These are phyloP conservation scores for Trematomus loennbergii DNA, from an alignment of 2,113 vertebrate genomes.

Conservation along the genomic window DNA sequence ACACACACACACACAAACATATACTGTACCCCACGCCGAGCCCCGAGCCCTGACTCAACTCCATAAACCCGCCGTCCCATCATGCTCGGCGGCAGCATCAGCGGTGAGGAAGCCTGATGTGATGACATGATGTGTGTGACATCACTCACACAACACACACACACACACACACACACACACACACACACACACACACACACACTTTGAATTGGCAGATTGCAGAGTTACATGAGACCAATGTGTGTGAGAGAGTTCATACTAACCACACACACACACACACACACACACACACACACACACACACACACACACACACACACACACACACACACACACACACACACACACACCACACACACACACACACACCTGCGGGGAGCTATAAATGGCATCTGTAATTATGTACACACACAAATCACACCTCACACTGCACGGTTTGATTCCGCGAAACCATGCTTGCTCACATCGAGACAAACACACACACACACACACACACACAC, in stretches of 20 bases:
- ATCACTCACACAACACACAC: constrained; percentile 20
- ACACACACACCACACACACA: no score
- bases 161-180: constrained; percentile 46
- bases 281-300: no score
- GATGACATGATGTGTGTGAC: constrained; percentile 67
- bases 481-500: no score
- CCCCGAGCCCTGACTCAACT: constrained; percentile 63
- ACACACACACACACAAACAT: constrained; percentile 10
- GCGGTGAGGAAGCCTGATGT: constrained; percentile 17
- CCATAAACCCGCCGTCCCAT: constrained; percentile 65
- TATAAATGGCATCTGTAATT: no score
- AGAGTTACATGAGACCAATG: constrained; percentile 29
- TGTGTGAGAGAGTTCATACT: constrained; percentile 33
- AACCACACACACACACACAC: neutral
- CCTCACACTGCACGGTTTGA: no score
- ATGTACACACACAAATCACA: no score
- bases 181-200: constrained; percentile 45
- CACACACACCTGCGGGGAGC: no score
- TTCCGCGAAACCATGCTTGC: no score
- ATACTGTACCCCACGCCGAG: constrained; percentile 45
- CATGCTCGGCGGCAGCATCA: constrained; percentile 45
- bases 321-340: no score
- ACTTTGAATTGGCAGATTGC: constrained; percentile 60
- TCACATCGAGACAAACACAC: no score
- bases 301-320: no score